Percentiles rank a stretch among this genome's conserved stretches.
These are phyloP conservation scores for Corythornis cristatus DNA, from an alignment of 2,113 vertebrate genomes.

Conservation along the genomic window DNA sequence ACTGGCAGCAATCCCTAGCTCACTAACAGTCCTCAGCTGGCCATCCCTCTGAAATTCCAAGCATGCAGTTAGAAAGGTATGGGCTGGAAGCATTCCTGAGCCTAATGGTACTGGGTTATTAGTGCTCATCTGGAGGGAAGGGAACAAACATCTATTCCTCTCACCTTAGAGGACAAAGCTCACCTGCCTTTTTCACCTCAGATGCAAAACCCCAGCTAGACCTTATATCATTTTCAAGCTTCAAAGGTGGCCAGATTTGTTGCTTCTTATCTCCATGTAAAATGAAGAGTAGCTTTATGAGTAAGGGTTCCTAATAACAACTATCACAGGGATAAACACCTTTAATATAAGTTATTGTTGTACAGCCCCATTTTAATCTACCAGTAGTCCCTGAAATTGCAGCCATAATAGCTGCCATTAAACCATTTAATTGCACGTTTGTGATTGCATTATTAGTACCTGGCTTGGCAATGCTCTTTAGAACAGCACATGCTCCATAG, in stretches of 20 bases:
- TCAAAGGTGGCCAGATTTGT: neutral
- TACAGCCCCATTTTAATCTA: slow-evolving; percentile 8
- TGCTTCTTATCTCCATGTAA: neutral
- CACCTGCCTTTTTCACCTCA: neutral
- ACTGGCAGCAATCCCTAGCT: neutral
- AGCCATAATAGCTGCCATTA: slow-evolving; percentile 16
- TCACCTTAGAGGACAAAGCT: neutral
- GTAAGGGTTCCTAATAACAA: neutral
- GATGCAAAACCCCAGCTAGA: neutral
- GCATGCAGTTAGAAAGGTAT: neutral
- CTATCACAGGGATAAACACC: neutral
- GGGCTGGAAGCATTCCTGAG: neutral
- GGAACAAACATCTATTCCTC: neutral
- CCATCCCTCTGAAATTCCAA: neutral
- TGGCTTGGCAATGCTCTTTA: neutral
- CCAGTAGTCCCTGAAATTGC: neutral
- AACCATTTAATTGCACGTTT: neutral
- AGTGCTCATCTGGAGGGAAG: neutral
- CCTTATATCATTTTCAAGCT: neutral
- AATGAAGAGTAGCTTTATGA: neutral
- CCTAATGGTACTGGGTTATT: neutral
- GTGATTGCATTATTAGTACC: neutral
- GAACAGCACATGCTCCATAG: neutral
- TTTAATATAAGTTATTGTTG: neutral
- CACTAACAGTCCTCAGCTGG: neutral